A percentile compares a stretch with the other conserved stretches of the same genome.
Conservation (phyloP, 2,113 vertebrate species). For the Vidua chalybeata region DNA sequence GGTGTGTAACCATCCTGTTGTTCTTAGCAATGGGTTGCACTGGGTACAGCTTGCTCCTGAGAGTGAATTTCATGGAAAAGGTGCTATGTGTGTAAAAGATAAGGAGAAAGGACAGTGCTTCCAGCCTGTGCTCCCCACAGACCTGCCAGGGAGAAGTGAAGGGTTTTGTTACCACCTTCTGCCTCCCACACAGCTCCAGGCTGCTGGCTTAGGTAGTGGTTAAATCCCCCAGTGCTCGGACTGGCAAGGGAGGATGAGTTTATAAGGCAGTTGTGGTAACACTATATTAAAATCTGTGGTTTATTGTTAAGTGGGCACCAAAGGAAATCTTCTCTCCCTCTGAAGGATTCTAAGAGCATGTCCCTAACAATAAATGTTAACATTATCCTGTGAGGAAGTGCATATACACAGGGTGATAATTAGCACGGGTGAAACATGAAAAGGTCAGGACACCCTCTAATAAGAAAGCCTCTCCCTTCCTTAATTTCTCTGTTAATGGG, state of each 20-base stretch:
- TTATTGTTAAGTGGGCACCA: neutral
- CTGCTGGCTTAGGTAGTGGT: neutral
- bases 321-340: neutral
- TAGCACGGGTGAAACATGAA: neutral
- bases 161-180: neutral
- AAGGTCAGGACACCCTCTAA: conserved; percentile 26
- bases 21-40: neutral
- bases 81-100: neutral
- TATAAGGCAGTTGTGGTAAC: neutral
- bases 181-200: neutral
- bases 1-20: neutral
- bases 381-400: neutral
- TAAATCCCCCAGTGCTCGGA: neutral
- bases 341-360: neutral
- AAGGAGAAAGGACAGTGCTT: neutral
- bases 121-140: fast-evolving
- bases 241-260: neutral
- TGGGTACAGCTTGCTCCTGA: neutral
- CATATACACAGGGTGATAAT: neutral
- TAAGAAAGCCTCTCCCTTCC: conserved; percentile 48
- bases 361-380: neutral
- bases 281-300: neutral
- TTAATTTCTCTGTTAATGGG: conserved; percentile 29
- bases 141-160: neutral
- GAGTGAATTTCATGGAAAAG: neutral